Evolutionary conservation across 64 coral and sea anemone species (phyloP).

Genomic region (Acropora tenuis): DNA sequence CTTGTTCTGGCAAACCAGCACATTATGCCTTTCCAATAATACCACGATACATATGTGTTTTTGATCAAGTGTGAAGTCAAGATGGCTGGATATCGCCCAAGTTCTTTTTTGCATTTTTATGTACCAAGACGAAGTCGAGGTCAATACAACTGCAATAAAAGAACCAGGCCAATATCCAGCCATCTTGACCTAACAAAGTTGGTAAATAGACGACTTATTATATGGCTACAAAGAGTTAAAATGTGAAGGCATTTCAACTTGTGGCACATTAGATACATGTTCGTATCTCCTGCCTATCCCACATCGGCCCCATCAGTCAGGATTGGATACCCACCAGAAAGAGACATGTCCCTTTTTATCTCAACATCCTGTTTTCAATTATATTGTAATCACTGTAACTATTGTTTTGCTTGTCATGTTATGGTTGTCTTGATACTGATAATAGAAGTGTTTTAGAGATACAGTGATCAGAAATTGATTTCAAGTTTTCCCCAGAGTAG

Average conservation of each 20-base stretch:
- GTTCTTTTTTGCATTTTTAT: too few relatives aligned
- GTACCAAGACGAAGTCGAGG: too few relatives aligned
- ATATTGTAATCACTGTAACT: too few relatives aligned
- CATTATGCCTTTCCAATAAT: not conserved
- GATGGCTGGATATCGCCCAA: too few relatives aligned
- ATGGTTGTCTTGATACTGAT: too few relatives aligned
- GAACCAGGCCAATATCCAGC: too few relatives aligned
- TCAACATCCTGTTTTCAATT: too few relatives aligned
- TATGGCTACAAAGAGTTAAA: not conserved
- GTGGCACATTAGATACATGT: conserved; percentile 6
- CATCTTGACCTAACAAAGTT: not conserved
- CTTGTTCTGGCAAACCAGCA: not conserved
- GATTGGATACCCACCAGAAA: conserved; percentile 2
- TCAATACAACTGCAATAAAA: too few relatives aligned
- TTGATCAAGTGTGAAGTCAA: not conserved
- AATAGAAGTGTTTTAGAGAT: not conserved
- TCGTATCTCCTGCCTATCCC: not conserved
- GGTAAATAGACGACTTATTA: not conserved
- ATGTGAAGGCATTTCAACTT: conserved; percentile 1
- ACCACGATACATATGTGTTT: conserved; percentile 3
- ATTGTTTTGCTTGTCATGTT: too few relatives aligned
- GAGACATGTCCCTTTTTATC: too few relatives aligned
- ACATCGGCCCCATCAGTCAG: conserved; percentile 9
- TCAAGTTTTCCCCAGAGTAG: not conserved
- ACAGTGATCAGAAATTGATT: conserved; percentile 9